Evolutionary conservation across 2,797 vertebrate genomes (phyloP), one percentile per base, ranked within the genome.

Genomic region (Protonibea diacanthus): DNA sequence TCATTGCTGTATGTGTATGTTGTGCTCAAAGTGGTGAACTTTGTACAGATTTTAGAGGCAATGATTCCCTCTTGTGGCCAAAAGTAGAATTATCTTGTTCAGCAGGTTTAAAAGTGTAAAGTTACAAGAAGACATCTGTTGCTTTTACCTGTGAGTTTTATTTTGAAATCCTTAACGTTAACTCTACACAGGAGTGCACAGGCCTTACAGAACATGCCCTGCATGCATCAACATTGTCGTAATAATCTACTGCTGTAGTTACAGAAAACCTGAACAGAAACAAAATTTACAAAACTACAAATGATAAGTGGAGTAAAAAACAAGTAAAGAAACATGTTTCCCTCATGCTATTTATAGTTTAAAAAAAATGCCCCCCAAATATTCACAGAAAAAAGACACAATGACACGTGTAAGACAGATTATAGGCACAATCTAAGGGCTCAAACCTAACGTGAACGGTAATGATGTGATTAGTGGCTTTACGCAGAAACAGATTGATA

Each of bases 151-250:
- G 68, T 76, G 84, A 85, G 20, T 91, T 95, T 95, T 95, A 95
- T 95, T 95, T 88, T 86, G 88, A 92, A 91, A 83, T 71, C 33
- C 59, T 73, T 68, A 79, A 80, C 29, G 71, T 85, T 38, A 38
- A 86, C 78, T 90, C 89, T 89, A 91, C 83, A 91, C 74, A 88
- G 78, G 80, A 89, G 86, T 89, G 86, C 78, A 92, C 87, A 95
- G 93, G 90, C 89, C 80, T 90, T 86, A 93, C 76, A 87, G 23
- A 93, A 93, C 95, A 95, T 95, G 95, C 88, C 93, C 95, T 90
- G 95, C 94, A 95, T 95, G 94, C 92, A 93, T 88, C 86, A 86
- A 87, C 58, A 76, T 59, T 0, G 3, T 88, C 20, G 47, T 38
- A 71, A 76, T 67, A 62, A 85, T 83, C 73, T 85, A 85, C 58